Base-by-base conservation (phyloP, 2,797 vertebrate species). In the Protonibea diacanthus region DNA sequence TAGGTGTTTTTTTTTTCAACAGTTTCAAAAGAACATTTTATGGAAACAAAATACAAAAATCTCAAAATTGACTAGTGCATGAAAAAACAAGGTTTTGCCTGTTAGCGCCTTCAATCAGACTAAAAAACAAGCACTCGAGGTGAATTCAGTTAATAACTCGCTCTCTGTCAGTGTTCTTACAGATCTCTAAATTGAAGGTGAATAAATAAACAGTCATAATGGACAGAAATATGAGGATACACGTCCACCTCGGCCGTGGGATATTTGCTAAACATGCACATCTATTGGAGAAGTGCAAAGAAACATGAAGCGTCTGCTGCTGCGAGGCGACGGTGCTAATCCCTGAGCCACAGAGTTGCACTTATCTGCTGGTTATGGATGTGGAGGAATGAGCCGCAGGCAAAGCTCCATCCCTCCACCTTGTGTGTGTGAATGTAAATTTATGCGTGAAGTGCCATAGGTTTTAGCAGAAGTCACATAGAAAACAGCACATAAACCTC, bases 321-420 rank as follows among this genome's bases (percentile, higher is more conserved):
- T 45, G 57, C 33, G 11, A 62, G 18, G 55, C n/a, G 11, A n/a
- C 27, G 14, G 18, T n/a, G 42, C 18, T 72, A 83, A 88, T 79
- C 69, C 70, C 14, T 0, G 20, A 76, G 68, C 45, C 12, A 6
- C 59, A 2, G 29, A 75, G 80, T 45, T 56, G 62, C 70, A 53
- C 58, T 68, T 65, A 77, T 82, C 65, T 21, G 4, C 4, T 1
- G 23, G 51, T 4, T 42, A 45, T 52, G 64, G 63, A 57, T 33
- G 23, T 4, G 42, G 9, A 69, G 23, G 70, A 59, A 49, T 71
- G 8, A 55, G 25, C 20, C 1, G 21, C 60, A 29, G 66, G 15
- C 56, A 60, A 38, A 71, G 58, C 76, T 59, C 21, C 44, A 29
- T 47, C 65, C 48, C 14, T 2, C 49, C n/a, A 48, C 56, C 38